Evolutionary conservation across 2,888 invertebrate species (phyloP), one percentile per base, ranked within the genome.

Genomic region (Xestia xanthographa): DNA sequence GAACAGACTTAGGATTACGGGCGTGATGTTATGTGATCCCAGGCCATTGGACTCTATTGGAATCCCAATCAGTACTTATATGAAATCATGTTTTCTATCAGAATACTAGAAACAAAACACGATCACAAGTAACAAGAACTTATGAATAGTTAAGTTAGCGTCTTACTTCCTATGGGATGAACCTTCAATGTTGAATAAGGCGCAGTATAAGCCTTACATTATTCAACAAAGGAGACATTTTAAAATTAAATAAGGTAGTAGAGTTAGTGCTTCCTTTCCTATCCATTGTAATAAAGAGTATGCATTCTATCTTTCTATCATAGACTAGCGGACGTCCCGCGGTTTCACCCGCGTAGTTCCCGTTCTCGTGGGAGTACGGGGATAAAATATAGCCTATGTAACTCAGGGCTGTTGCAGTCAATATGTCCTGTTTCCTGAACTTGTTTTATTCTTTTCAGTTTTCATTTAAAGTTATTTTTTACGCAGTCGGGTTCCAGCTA

Each of bases 221-320:
- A 83, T 86, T 83, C 78, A 83, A 78, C 83, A 62, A 76, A 77
- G 38, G 26, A 85, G 82, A 82, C 60, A 85, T 72, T 82, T 70
- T 70, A 69, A 72, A 84, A 80, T 79, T 72, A 67, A 80, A 80
- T 75, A 43, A 68, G 71, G 45, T 53, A 17, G 48, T 38, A 48
- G 48, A 60, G 34, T 38, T 75, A 75, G 9, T 66, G 60, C 72
- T 82, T 85, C 67, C 77, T 72, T 65, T 68, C 2, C 9, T 14
- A 29, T 12, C 20, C 56, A 75, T 56, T 75, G 26, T 75, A 65
- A 74, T 63, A 65, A 45, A 75, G 41, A 79, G n/a, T 67, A 29
- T n/a, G n/a, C n/a, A n/a, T n/a, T n/a, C n/a, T n/a, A n/a, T n/a
- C n/a, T n/a, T n/a, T n/a, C n/a, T n/a, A n/a, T n/a, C n/a, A n/a